Conservation (phyloP, 2,113 vertebrate genomes). For the Sphyrna mokarran region DNA sequence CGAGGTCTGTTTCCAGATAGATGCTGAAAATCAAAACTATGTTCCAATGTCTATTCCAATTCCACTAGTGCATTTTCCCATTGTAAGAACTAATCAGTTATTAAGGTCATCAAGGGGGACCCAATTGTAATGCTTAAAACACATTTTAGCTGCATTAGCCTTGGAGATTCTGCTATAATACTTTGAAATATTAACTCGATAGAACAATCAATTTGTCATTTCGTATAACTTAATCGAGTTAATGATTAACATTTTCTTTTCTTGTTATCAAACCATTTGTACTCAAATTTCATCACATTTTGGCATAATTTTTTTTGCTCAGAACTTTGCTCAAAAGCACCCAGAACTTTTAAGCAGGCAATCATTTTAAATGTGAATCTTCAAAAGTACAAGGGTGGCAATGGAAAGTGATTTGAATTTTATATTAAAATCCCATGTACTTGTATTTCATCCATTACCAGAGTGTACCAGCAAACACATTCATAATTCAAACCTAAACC, state of each 20-base stretch:
- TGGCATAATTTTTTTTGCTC: background rate
- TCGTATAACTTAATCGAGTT: too few relatives aligned
- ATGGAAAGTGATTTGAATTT: background rate
- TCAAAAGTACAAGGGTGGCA: background rate
- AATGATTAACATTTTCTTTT: background rate
- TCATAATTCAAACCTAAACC: background rate
- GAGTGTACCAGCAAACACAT: background rate
- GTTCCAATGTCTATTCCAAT: background rate
- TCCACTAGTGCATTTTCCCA: background rate
- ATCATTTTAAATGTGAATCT: background rate
- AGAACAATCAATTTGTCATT: background rate
- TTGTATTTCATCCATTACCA: background rate
- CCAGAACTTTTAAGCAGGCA: background rate
- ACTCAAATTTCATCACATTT: background rate
- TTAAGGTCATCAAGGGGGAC: background rate
- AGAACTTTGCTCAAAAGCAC: background rate
- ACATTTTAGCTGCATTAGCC: background rate
- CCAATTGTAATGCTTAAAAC: background rate
- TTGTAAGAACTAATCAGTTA: background rate
- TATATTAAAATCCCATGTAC: background rate
- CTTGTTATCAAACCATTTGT: background rate
- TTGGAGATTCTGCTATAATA: background rate
- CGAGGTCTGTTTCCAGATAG: background rate
- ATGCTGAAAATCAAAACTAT: background rate
- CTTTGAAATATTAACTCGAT: background rate